Conservation (phyloP, 2,113 vertebrate species). For the Hippopotamus amphibius region DNA sequence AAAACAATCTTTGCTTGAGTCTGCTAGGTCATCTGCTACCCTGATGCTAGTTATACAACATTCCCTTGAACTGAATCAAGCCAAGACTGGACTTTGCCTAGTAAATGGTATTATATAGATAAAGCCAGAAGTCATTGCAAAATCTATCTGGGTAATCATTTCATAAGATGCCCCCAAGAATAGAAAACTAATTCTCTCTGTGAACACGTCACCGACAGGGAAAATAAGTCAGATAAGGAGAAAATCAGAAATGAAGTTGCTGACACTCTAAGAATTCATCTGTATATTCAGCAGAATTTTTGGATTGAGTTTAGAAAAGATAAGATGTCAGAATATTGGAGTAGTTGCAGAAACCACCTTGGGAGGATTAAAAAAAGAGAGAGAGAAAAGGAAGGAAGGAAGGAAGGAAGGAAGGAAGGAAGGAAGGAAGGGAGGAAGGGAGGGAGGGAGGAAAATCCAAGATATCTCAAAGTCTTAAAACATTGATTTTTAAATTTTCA, state of each 20-base stretch:
- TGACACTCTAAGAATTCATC: background rate
- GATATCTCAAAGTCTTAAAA: background rate
- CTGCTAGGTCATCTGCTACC: background rate
- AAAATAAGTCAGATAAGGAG: slow-evolving; percentile 31
- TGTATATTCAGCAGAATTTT: slow-evolving; percentile 42
- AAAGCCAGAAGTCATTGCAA: background rate
- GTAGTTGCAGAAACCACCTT: background rate
- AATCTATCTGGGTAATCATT: slow-evolving; percentile 38
- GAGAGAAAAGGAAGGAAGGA: background rate
- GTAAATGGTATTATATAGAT: background rate
- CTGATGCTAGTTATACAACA: too few relatives aligned
- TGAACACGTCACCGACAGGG: background rate
- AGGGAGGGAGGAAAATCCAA: background rate
- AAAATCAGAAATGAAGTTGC: slow-evolving; percentile 47
- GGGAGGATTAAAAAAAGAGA: background rate
- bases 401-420: rapidly evolving
- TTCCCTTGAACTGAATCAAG: background rate
- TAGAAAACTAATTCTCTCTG: slow-evolving; percentile 53
- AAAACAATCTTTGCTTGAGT: background rate
- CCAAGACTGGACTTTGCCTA: background rate
- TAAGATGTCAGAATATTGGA: background rate
- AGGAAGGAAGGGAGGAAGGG: rapidly evolving
- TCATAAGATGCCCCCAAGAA: background rate
- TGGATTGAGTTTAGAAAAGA: slow-evolving; percentile 48
- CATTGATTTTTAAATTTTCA: background rate